A percentile compares a stretch with the other conserved stretches of the same genome.
Evolutionary conservation across 1,140 invertebrate genomes (phyloP).

Genomic region (Rhagoletis zephyria): DNA sequence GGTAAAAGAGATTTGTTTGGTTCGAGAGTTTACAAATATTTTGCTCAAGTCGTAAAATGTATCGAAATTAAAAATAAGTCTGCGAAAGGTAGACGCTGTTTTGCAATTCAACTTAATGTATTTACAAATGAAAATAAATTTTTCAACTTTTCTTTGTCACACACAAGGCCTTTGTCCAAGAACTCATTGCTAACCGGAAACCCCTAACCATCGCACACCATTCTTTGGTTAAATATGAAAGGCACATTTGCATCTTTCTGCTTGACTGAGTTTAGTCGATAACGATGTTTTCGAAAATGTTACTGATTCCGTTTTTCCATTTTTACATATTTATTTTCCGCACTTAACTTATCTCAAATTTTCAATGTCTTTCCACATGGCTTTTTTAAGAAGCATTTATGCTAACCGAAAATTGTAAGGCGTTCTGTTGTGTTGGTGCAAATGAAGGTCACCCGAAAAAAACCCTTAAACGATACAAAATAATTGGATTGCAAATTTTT

Average conservation of each 20-base stretch:
- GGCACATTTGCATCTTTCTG: background rate
- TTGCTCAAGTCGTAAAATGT: no score
- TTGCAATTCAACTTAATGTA: no score
- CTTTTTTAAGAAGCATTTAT: background rate
- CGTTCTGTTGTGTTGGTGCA: background rate
- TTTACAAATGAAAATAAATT: background rate
- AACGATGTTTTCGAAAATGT: background rate
- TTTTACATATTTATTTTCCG: background rate
- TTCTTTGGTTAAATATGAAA: background rate
- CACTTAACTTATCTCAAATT: background rate
- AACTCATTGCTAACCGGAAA: background rate
- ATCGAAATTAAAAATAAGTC: no score
- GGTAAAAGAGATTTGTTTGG: no score
- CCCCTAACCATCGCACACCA: background rate
- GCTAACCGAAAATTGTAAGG: background rate
- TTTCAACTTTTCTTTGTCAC: background rate
- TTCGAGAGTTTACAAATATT: no score
- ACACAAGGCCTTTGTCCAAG: background rate
- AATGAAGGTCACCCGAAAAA: no score
- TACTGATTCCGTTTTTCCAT: background rate
- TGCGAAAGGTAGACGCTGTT: no score
- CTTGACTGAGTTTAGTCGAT: slow-evolving; percentile 5
- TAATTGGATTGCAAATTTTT: background rate
- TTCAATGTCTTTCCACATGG: background rate
- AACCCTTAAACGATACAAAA: background rate